A percentile compares a stretch with the other conserved stretches of the same genome.
phyloP scores from a whole-genome alignment of 2,888 invertebrate genomes.

The Troides oblongomaculatus region DNA sequence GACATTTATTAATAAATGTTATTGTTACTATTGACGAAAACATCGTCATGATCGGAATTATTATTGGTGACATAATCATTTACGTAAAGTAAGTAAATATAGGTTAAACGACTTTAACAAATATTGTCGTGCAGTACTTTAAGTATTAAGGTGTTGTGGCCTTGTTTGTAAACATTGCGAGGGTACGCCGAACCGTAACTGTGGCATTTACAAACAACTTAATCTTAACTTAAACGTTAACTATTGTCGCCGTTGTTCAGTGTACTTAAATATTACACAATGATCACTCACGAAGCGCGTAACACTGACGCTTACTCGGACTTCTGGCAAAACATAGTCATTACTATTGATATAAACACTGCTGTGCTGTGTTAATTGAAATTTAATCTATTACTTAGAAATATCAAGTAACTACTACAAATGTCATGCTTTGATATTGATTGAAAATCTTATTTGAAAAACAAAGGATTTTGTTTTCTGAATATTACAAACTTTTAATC shows the following conservation, averaged over 20 bases:
- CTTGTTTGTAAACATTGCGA: conserved; percentile 7
- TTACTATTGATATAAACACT: conserved; percentile 5
- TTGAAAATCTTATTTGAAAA: too few relatives aligned
- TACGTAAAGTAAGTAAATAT: conserved; percentile 3
- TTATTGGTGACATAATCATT: neutral
- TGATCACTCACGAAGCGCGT: conserved; percentile 3
- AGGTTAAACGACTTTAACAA: neutral
- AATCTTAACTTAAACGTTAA: conserved; percentile 14
- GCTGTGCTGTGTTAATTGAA: conserved; percentile 2
- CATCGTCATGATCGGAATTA: neutral
- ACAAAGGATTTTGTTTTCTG: too few relatives aligned
- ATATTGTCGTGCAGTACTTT: neutral
- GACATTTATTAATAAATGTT: neutral
- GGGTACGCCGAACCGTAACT: neutral
- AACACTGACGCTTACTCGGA: conserved; percentile 10
- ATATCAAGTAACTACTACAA: neutral
- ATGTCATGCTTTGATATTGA: neutral
- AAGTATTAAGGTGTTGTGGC: neutral
- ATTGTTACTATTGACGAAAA: neutral
- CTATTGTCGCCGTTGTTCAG: conserved; percentile 7
- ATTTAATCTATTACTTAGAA: neutral
- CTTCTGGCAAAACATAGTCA: conserved; percentile 13
- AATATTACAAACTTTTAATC: too few relatives aligned
- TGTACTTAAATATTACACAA: conserved; percentile 20
- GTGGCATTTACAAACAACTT: conserved; percentile 20